Evolutionary conservation across 2,797 vertebrate species (phyloP).

Genomic region (Pseudochaenichthys georgianus): DNA sequence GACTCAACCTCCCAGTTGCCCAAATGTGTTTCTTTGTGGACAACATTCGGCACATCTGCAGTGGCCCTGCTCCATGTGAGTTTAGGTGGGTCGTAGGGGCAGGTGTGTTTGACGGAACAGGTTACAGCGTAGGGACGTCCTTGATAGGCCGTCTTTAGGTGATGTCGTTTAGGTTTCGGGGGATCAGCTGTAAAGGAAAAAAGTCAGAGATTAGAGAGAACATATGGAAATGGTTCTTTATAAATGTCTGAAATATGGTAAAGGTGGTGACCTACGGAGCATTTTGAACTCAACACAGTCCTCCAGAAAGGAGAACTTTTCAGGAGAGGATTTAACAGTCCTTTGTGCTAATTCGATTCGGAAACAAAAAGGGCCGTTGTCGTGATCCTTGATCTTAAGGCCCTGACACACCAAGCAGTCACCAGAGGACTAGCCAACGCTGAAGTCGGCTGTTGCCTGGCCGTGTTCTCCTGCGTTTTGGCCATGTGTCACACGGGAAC

Average conservation of each 20-base stretch:
- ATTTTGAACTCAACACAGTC: constrained; percentile 45
- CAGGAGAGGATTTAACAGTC: rapidly evolving
- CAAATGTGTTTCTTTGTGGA: not conserved
- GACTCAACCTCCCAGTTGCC: constrained; percentile 72
- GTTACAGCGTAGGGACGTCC: constrained; percentile 45
- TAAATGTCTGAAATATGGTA: not conserved
- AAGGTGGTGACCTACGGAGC: constrained; percentile 48
- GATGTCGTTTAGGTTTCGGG: not conserved
- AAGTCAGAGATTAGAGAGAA: not conserved
- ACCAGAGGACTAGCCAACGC: no score
- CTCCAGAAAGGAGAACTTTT: constrained; percentile 66
- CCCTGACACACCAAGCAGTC: no score
- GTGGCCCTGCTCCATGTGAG: constrained; percentile 62
- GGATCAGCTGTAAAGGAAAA: constrained; percentile 33
- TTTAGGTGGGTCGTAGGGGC: constrained; percentile 51
- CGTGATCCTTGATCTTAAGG: constrained; percentile 55
- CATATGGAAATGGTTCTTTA: not conserved
- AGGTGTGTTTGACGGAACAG: constrained; percentile 74
- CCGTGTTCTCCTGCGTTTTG: no score
- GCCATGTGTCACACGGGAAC: no score
- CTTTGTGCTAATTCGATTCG: constrained; percentile 20
- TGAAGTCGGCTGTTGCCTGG: no score
- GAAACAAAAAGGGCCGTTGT: constrained; percentile 77
- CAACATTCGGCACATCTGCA: rapidly evolving
- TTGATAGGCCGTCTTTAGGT: not conserved